Evolutionary conservation across 2,797 vertebrate genomes (phyloP), one percentile per base, ranked within the genome.

Genomic region (Danio kyathit): DNA sequence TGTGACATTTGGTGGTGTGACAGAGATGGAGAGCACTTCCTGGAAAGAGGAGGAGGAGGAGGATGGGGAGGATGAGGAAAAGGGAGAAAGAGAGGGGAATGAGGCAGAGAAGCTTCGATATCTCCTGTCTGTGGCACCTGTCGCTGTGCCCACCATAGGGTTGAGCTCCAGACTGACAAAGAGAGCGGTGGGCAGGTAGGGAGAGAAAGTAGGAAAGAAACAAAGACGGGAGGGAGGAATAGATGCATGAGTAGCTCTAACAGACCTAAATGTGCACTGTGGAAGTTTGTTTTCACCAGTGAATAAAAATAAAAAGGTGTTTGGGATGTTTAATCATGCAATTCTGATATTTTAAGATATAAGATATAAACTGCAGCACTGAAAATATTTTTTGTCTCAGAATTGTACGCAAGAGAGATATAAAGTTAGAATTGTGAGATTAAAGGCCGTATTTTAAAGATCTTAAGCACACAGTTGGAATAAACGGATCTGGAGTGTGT

Each of bases 1-100:
- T 89, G 96, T 99, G 90, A 97, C 95, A 91, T 98, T 98, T 89
- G 97, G 97, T 85, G 96, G 95, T 1, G 96, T 99, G 89, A 98
- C 97, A 82, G 96, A 98, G 92, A 97, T 97, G 90, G 94, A 96
- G 89, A 94, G 79, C 92, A 92, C 83, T 91, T 83, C 57, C 95
- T 94, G 95, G 93, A 95, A 90, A 94, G 91, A 83, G 89, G 91
- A 87, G 81, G 89, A 93, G 88, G 91, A 77, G 38, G 75, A 75
- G 40, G 82, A 83, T 72, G 83, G 57, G 91, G 88, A 29, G 71
- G 75, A 76, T 43, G 75, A 75, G 38, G 81, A 83, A 76, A 82
- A 54, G 91, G 88, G 83, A 89, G 93, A 89, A 92, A 91, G 88
- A 84, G 89, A 94, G 89, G 91, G 90, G 89, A 91, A 91, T 86